Base-by-base conservation (phyloP, 2,113 vertebrate genomes). In the Nothoprocta perdicaria region DNA sequence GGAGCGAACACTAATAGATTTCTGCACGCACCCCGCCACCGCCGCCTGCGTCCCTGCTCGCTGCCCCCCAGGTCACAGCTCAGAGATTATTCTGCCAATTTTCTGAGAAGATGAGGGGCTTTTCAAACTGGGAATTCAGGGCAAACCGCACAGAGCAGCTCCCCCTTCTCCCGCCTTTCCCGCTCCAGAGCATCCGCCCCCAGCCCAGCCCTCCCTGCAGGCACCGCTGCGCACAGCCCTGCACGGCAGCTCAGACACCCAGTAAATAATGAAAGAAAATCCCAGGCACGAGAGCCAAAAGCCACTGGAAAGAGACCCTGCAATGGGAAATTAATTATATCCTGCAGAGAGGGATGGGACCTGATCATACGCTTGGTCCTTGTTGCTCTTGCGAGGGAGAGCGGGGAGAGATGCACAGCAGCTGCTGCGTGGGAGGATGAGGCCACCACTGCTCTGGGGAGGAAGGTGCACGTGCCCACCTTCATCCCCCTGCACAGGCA, bases 1-100 rank as follows among this genome's bases (percentile, higher is more conserved):
- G 73, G 87, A 80, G 90, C 73, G 92, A 78, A 88, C 79, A 31
- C 86, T 93, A 96, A 96, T 95, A 96, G 96, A 90, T 96, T 97
- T 95, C 89, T 94, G 61, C 0, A 3, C 75, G 71, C 80, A 86
- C 65, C 66, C 50, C 86, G 27, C 61, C 66, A 24, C 2, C 14
- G 3, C 84, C 31, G 5, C 82, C 87, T 23, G 53, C 68, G 45
- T 78, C 93, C 71, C 73, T 46, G 75, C 90, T 95, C 3, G 5
- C 88, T 86, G 71, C 52, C 68, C 92, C 89, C 48, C 55, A 68
- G 90, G 92, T 90, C 94, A 86, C 90, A 90, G 92, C 83, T 92
- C 73, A 24, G 68, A 83, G 88, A 92, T 92, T 84, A 95, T 89
- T 72, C 83, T 88, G 93, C 88, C 95, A 94, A 93, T 95, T 92